Conservation (phyloP, 2,797 vertebrate species). For the Oryzias sinensis region DNA sequence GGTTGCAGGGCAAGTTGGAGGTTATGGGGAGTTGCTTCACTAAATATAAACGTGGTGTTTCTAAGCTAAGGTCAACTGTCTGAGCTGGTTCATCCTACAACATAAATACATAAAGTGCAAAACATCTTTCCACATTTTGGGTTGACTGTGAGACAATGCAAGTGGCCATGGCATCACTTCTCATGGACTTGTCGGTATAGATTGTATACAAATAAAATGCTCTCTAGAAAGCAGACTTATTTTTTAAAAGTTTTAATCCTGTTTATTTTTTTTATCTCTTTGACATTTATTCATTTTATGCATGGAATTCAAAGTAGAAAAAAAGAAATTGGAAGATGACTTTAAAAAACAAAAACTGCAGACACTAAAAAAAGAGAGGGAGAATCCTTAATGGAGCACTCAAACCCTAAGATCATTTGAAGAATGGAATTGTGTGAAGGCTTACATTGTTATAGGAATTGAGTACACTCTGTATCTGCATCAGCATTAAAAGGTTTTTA, state of each 20-base stretch:
- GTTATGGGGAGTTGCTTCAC: conserved; percentile 36
- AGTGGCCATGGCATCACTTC: no score
- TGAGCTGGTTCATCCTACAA: conserved; percentile 4
- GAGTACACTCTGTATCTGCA: conserved; percentile 5
- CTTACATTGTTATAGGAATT: neutral
- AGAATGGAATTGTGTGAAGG: conserved; percentile 4
- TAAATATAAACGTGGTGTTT: conserved; percentile 51
- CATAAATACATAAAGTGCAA: neutral
- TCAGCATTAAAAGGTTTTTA: conserved; percentile 14
- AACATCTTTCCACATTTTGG: neutral
- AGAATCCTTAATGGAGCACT: conserved; percentile 7
- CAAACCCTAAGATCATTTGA: neutral
- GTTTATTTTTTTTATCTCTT: no score
- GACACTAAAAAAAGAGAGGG: neutral
- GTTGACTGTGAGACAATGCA: neutral
- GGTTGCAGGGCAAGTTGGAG: conserved; percentile 39
- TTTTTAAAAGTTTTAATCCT: no score
- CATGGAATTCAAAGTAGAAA: no score
- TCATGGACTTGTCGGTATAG: no score
- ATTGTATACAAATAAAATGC: no score
- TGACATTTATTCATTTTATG: no score
- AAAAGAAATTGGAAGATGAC: no score
- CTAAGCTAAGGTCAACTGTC: conserved; percentile 35
- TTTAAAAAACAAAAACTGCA: neutral
- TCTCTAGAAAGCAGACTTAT: no score